Evolutionary conservation across 2,888 invertebrate species (phyloP), one percentile per base, ranked within the genome.

Genomic region (Chalcosyrphus nemorum): DNA sequence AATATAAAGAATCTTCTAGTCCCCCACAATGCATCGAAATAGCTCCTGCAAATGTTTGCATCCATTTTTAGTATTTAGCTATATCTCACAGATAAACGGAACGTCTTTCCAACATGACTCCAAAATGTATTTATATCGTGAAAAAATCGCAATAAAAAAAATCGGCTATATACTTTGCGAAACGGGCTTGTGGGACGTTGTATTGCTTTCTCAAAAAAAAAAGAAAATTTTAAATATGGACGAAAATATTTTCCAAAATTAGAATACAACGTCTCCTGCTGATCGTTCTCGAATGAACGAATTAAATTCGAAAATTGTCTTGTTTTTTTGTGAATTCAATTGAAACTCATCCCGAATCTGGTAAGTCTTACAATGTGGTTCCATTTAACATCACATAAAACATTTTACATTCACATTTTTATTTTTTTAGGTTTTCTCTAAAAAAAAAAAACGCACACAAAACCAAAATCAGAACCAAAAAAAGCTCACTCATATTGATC

Each of bases 361-460:
- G 84, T 84, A 84, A 84, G 84, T 84, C 47, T 29, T 17, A 61
- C 24, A 70, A 70, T 82, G 57, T 68, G 74, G 57, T 68, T 65
- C 71, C 74, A 84, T 65, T 74, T 80, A 63, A 5, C 74, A 80
- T 70, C 57, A 21, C 63, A 41, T 57, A 50, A n/a, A 61, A 52
- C 32, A 80, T 65, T 80, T 74, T 65, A 80, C 84, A 84, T 80
- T 74, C 80, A 84, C 65, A 72, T 15, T 63, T 66, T 78, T 68
- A 68, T 68, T 66, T 68, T 82, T 84, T 80, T 80, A 80, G 84
- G 84, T 74, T 70, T n/a, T 52, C 35, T 17, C 43, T 47, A 77
- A 15, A 29, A n/a, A 45, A 59, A 56, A 50, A 50, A 21, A n/a
- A n/a, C n/a, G 2, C 35, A 78, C 29, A 56, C n/a, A n/a, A n/a